Evolutionary conservation across 2,888 invertebrate species (phyloP).

Genomic region (Fissipunctia ypsillon): DNA sequence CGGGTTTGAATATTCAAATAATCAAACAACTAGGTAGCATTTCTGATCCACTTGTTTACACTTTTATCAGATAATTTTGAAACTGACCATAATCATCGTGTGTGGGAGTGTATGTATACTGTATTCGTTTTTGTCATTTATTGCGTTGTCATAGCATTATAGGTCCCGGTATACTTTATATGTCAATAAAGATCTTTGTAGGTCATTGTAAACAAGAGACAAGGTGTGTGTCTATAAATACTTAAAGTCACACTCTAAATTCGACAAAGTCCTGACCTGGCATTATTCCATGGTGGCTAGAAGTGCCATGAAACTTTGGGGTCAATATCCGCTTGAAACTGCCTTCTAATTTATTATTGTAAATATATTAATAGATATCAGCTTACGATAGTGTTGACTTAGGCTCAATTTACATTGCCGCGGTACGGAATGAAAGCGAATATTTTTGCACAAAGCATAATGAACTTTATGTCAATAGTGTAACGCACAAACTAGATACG

Average conservation of each 20-base stretch:
- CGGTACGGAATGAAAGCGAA: too few relatives aligned
- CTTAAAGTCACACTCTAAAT: constrained; percentile 10
- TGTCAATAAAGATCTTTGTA: not conserved
- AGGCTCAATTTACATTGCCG: too few relatives aligned
- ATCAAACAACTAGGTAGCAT: not conserved
- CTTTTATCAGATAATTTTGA: not conserved
- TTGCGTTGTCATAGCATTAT: not conserved
- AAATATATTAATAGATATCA: constrained; percentile 30
- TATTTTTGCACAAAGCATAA: too few relatives aligned
- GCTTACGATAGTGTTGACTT: constrained; percentile 41
- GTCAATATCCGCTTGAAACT: constrained; percentile 33
- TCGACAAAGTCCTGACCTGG: constrained; percentile 15
- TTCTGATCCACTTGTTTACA: not conserved
- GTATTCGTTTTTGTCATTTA: not conserved
- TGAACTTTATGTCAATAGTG: too few relatives aligned
- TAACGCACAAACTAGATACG: too few relatives aligned
- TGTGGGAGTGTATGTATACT: not conserved
- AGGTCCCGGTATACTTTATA: not conserved
- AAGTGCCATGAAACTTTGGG: constrained; percentile 35
- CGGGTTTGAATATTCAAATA: too few relatives aligned
- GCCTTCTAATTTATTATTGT: constrained; percentile 35
- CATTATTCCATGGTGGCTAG: constrained; percentile 25
- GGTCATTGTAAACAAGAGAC: not conserved
- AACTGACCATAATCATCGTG: not conserved
- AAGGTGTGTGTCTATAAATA: not conserved